Evolutionary conservation across 2,113 vertebrate genomes (phyloP).

Genomic region (Cyrtonyx montezumae): DNA sequence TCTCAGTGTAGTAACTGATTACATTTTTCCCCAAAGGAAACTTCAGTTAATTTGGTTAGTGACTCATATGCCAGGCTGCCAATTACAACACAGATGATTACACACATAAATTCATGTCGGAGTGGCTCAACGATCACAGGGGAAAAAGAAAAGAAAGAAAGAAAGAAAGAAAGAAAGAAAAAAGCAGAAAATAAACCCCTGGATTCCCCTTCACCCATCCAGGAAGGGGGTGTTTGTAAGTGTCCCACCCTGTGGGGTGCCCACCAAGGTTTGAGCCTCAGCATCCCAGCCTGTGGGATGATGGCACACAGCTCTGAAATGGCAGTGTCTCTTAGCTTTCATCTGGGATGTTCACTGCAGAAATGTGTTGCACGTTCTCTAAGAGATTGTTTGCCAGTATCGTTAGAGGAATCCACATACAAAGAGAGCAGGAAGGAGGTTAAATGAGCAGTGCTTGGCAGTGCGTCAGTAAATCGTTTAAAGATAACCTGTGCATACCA

Average conservation of each 20-base stretch:
- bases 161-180: not conserved
- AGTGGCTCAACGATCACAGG: slow-evolving; percentile 50
- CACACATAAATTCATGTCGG: slow-evolving; percentile 70
- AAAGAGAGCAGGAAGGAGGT: slow-evolving; percentile 25
- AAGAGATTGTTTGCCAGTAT: not conserved
- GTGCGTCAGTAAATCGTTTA: slow-evolving; percentile 47
- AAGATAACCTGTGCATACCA: slow-evolving; percentile 56
- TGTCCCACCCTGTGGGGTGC: not conserved
- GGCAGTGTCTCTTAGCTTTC: not conserved
- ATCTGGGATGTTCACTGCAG: slow-evolving; percentile 3
- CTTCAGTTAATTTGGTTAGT: slow-evolving; percentile 82
- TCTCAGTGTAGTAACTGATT: slow-evolving; percentile 79
- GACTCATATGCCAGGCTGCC: slow-evolving; percentile 82
- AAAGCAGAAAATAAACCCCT: not conserved
- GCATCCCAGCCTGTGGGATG: not conserved
- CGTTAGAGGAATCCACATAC: not conserved
- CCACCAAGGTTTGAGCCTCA: not conserved
- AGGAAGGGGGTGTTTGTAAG: not conserved
- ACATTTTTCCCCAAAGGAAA: slow-evolving; percentile 84
- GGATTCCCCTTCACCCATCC: not conserved
- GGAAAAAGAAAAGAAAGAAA: not conserved
- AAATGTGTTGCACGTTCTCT: not conserved
- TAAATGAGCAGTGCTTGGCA: slow-evolving; percentile 44
- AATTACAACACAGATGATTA: slow-evolving; percentile 79
- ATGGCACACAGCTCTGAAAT: not conserved